These are phyloP conservation scores for Cynaeus angustus DNA, from an alignment of 2,888 invertebrate genomes.

Conservation along the genomic window DNA sequence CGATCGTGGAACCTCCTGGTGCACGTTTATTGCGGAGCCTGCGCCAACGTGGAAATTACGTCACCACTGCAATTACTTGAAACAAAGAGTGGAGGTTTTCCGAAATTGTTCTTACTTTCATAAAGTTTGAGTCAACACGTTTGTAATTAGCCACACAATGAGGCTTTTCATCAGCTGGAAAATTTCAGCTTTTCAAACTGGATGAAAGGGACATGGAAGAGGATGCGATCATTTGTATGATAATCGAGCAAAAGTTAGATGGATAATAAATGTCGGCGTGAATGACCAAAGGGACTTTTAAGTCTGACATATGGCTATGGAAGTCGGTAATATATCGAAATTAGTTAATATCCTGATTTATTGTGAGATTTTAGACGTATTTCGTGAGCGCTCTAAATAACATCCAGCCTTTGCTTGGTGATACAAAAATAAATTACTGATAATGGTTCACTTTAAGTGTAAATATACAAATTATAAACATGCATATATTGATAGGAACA, in stretches of 20 bases:
- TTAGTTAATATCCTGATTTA: slow-evolving; percentile 14
- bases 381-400: too few species aligned
- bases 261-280: not conserved
- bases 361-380: not conserved
- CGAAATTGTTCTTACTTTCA: slow-evolving; percentile 15
- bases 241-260: slow-evolving; percentile 8
- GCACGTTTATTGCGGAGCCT: slow-evolving; percentile 54
- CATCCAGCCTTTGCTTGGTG: too few species aligned
- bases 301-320: not conserved
- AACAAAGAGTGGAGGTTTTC: slow-evolving; percentile 59
- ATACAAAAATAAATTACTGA: too few species aligned
- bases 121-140: slow-evolving; percentile 4
- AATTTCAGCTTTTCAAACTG: too few species aligned
- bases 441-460: too few species aligned
- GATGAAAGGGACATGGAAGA: not conserved
- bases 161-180: slow-evolving; percentile 2
- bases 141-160: slow-evolving; percentile 9
- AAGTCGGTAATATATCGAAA: slow-evolving; percentile 9
- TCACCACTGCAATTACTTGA: slow-evolving; percentile 60
- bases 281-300: not conserved
- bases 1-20: slow-evolving; percentile 58
- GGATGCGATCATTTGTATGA: slow-evolving; percentile 16
- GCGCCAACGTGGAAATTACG: slow-evolving; percentile 58
- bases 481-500: too few species aligned
- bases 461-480: too few species aligned